A percentile compares a stretch with the other conserved stretches of the same genome.
These are phyloP conservation scores for Chromobotia macracanthus DNA, from an alignment of 2,797 vertebrate genomes.

Conservation along the genomic window DNA sequence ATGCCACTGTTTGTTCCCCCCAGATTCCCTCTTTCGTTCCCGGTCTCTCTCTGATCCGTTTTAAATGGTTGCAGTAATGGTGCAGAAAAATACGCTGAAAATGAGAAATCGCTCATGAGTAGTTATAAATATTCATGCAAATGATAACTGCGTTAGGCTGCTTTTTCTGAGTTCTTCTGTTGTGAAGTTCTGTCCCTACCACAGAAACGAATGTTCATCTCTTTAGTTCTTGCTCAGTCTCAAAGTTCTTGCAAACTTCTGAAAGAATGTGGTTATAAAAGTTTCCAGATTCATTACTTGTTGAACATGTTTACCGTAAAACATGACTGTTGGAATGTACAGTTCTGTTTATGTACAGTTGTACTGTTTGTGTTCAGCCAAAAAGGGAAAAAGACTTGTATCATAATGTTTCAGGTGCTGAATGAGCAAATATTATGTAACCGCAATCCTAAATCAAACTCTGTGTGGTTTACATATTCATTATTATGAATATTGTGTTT, in stretches of 20 bases:
- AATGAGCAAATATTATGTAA: constrained; percentile 14
- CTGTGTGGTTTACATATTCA: neutral
- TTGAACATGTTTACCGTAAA: constrained; percentile 13
- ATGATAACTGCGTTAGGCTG: constrained; percentile 62
- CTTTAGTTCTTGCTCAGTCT: neutral
- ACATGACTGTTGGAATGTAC: neutral
- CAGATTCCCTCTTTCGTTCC: constrained; percentile 37
- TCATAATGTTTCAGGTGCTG: constrained; percentile 20
- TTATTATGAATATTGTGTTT: neutral
- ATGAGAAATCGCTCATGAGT: constrained; percentile 72
- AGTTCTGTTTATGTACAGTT: neutral
- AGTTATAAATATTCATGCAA: constrained; percentile 65
- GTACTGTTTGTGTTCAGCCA: too few species aligned
- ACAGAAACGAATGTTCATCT: constrained; percentile 10
- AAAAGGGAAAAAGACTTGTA: neutral
- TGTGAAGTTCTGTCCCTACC: constrained; percentile 25
- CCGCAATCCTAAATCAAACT: neutral
- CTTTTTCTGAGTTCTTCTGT: constrained; percentile 57
- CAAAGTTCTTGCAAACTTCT: constrained; percentile 12
- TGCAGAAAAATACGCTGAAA: constrained; percentile 69
- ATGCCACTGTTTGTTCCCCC: constrained; percentile 73
- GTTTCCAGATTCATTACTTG: constrained; percentile 8
- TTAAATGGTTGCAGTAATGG: constrained; percentile 68
- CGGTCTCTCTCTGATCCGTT: constrained; percentile 64
- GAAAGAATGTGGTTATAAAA: constrained; percentile 18